These are phyloP conservation scores for Alosa sapidissima DNA, from an alignment of 2,797 vertebrate genomes.

Conservation along the genomic window DNA sequence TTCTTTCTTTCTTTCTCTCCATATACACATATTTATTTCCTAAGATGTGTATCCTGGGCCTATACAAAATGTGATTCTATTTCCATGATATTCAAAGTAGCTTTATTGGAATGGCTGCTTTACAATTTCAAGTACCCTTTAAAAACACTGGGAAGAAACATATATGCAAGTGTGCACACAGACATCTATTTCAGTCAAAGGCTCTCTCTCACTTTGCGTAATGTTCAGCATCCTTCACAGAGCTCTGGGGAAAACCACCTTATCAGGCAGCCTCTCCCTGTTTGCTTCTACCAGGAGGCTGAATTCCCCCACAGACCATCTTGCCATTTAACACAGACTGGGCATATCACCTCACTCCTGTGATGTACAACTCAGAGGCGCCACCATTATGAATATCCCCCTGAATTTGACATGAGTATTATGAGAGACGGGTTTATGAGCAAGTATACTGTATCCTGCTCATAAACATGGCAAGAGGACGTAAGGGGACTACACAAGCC, in stretches of 20 bases:
- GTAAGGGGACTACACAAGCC: constrained; percentile 28
- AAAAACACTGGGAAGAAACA: no score
- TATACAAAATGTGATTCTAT: no score
- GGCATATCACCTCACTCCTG: neutral
- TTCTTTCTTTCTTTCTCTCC: neutral
- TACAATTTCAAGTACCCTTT: neutral
- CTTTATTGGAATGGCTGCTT: neutral
- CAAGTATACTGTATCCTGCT: constrained; percentile 30
- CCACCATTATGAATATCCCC: neutral
- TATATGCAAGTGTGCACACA: neutral
- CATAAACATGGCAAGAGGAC: constrained; percentile 23
- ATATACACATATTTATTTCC: neutral
- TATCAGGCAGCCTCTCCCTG: neutral
- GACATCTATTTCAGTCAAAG: neutral
- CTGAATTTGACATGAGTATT: neutral
- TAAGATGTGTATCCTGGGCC: neutral
- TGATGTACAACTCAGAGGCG: neutral
- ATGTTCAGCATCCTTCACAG: neutral
- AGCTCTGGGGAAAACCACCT: neutral
- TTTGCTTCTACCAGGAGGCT: neutral
- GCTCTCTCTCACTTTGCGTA: neutral
- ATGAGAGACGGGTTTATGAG: constrained; percentile 26
- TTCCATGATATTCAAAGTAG: no score
- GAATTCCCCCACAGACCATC: neutral
- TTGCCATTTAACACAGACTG: no score